phyloP scores from a whole-genome alignment of 1,140 invertebrate genomes.

The Dendrolimus punctatus region DNA sequence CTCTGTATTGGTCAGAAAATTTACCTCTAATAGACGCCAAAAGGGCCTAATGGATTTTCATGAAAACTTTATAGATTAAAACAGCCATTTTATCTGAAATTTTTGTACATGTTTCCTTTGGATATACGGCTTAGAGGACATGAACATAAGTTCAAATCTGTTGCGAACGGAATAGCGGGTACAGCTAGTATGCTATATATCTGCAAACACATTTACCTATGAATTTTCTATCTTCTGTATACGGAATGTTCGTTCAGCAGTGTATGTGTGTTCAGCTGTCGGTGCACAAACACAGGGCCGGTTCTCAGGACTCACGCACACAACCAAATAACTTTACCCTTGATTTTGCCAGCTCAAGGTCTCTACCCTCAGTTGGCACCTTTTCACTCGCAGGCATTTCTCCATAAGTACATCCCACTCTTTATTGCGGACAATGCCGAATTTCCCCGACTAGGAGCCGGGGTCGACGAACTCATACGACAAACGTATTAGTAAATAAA shows the following conservation, averaged over 20 bases:
- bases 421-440: constrained; percentile 58
- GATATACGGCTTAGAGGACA: no score
- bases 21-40: no score
- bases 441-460: constrained; percentile 49
- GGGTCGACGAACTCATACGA: constrained; percentile 51
- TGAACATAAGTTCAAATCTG: no score
- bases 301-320: constrained; percentile 37
- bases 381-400: constrained; percentile 36
- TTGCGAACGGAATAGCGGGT: no score
- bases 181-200: no score
- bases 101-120: no score
- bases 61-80: no score
- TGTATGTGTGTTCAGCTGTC: constrained; percentile 15
- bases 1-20: no score
- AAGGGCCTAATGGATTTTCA: no score
- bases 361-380: constrained; percentile 54
- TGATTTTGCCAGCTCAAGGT: constrained; percentile 71
- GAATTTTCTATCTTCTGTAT: neutral
- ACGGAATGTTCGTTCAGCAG: neutral
- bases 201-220: no score
- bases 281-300: constrained; percentile 27
- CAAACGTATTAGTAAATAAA: constrained; percentile 69
- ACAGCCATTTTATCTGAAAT: no score
- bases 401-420: constrained; percentile 49
- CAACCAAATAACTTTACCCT: constrained; percentile 53